Conservation (phyloP, 2,888 invertebrate genomes). For the Gasteruption jaculator region DNA sequence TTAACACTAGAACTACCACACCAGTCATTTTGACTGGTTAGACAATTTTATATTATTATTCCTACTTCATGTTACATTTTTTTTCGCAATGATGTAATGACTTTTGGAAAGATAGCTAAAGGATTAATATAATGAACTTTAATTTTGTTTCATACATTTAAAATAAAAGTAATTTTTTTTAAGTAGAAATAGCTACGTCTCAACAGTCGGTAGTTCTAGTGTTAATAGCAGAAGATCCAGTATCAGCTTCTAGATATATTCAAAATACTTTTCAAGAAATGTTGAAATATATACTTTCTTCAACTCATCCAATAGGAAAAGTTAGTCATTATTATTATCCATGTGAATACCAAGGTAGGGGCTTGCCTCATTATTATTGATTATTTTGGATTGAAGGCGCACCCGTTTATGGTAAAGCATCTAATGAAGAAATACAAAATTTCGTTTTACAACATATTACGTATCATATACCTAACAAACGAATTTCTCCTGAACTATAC, state of each 20-base stretch:
- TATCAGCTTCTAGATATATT: conserved; percentile 1
- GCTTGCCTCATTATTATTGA: conserved; percentile 19
- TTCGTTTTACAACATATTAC: conserved; percentile 23
- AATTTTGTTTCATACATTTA: too few relatives aligned
- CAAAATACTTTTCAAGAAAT: conserved; percentile 9
- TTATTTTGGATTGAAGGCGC: conserved; percentile 30
- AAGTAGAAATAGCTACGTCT: too few relatives aligned
- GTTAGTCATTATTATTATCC: conserved; percentile 21
- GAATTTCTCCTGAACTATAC: conserved; percentile 23
- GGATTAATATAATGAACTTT: too few relatives aligned
- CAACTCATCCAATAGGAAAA: too few relatives aligned
- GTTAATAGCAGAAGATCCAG: too few relatives aligned
- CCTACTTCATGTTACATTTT: too few relatives aligned
- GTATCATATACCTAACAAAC: conserved; percentile 22
- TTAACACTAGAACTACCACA: too few relatives aligned
- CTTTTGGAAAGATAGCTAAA: too few relatives aligned
- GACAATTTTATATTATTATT: too few relatives aligned
- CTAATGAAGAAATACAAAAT: conserved; percentile 21
- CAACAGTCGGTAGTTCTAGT: neutral
- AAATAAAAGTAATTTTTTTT: too few relatives aligned
- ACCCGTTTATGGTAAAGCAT: conserved; percentile 19
- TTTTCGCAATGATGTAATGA: too few relatives aligned
- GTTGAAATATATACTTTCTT: conserved; percentile 2
- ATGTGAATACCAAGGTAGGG: conserved; percentile 25
- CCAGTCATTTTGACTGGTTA: too few relatives aligned